Conservation (phyloP, 2,888 invertebrate genomes). For the Podotricha telesiphe region DNA sequence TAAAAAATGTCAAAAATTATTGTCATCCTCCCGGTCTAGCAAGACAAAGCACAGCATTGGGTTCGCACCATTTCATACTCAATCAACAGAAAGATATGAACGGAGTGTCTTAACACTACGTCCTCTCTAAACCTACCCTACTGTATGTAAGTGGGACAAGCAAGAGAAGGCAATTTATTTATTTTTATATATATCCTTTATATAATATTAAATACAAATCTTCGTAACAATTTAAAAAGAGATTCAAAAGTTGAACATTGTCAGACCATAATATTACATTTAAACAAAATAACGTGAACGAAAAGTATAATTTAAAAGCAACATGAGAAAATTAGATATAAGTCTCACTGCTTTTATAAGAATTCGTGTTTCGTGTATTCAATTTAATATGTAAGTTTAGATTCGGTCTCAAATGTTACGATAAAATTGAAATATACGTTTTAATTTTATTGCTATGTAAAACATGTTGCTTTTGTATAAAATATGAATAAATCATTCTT, state of each 20-base stretch:
- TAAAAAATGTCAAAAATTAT: too few relatives aligned
- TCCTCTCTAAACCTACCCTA: too few relatives aligned
- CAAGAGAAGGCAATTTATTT: too few relatives aligned
- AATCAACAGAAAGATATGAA: too few relatives aligned
- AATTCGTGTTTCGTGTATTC: conserved; percentile 19
- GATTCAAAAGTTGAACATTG: not conserved
- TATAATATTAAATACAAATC: not conserved
- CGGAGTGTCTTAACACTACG: too few relatives aligned
- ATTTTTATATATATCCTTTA: too few relatives aligned
- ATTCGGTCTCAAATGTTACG: not conserved
- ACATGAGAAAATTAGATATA: conserved; percentile 22
- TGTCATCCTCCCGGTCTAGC: too few relatives aligned
- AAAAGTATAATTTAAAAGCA: conserved; percentile 33
- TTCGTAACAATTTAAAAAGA: not conserved
- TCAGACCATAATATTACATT: conserved; percentile 16
- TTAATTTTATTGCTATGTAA: not conserved
- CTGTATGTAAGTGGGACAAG: too few relatives aligned
- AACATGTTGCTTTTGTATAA: not conserved
- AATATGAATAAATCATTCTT: too few relatives aligned
- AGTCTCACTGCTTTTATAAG: conserved; percentile 23
- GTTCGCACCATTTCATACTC: too few relatives aligned
- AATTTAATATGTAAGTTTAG: conserved; percentile 29
- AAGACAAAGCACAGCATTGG: too few relatives aligned
- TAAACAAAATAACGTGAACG: conserved; percentile 14
- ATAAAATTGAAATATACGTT: not conserved